Base-by-base conservation (phyloP, 2,113 vertebrate genomes). In the Lamprotornis superbus region DNA sequence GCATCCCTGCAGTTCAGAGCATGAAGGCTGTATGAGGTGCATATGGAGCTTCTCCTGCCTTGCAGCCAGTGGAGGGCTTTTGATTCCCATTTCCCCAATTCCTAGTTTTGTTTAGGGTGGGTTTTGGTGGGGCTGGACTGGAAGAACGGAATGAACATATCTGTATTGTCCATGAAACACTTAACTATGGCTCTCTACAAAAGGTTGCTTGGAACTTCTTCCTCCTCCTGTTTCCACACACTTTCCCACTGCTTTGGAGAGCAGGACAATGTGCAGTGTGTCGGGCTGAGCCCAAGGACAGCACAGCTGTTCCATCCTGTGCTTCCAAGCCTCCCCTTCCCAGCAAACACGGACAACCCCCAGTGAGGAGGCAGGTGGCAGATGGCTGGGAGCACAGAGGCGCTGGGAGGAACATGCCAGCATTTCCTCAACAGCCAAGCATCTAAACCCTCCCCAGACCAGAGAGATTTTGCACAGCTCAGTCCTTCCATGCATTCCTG, bases 131-230 rank as follows among this genome's bases (percentile, higher is more conserved):
- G 44, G 42, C 52, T 70, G 69, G 59, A 44, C 28, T 57, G 69
- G 69, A 87, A 61, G 40, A 19, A 81, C 0, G 1, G 71, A 60
- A 33, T 0, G 1, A 78, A 59, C 1, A 0, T 2, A 4, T 31
- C 50, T 47, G 20, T 25, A 2, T 15, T 27, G 39, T 18, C n/a
- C 4, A 2, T 33, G 12, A 75, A 69, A 79, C 6, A 13, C 30
- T 64, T 31, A 7, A 35, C 33, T 25, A 8, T 2, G 2, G 31
- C 49, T 56, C 37, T 30, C 27, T 42, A 69, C 8, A 20, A 75
- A 59, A 74, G 24, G 21, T 15, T n/a, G 9, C 50, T 56, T 27
- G 46, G 46, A 61, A 33, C 2, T 3, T 47, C 84, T 50, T 63
- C 31, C 16, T n/a, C 28, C 33, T 80, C 12, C 35, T 28, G 17